These are phyloP conservation scores for Bombus fervidus DNA, from an alignment of 1,140 invertebrate species.

Conservation along the genomic window DNA sequence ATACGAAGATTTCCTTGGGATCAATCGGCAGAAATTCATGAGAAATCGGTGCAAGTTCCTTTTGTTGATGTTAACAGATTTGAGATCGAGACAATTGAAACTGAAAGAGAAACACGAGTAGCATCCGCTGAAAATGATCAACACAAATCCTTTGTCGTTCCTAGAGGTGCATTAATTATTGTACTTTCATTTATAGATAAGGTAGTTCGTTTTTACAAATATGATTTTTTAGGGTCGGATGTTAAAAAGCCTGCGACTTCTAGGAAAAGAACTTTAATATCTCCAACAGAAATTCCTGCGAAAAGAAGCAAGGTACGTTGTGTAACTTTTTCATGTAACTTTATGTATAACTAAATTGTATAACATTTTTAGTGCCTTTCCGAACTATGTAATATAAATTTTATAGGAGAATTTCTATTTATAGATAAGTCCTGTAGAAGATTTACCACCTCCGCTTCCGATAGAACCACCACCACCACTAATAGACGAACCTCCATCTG, in stretches of 20 bases:
- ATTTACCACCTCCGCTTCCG: neutral
- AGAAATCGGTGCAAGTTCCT: neutral
- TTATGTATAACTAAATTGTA: too few species aligned
- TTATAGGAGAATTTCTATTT: neutral
- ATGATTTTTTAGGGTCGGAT: neutral
- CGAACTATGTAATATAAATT: neutral
- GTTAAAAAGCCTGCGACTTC: neutral
- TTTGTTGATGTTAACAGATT: neutral
- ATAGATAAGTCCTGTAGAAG: neutral
- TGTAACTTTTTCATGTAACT: neutral
- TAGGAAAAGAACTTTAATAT: conserved; percentile 8
- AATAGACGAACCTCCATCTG: neutral
- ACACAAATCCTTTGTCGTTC: neutral
- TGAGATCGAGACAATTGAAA: neutral
- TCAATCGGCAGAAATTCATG: neutral
- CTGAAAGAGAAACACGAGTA: neutral
- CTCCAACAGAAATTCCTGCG: conserved; percentile 1
- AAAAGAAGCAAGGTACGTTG: conserved; percentile 15
- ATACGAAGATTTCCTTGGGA: neutral
- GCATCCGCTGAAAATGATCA: neutral
- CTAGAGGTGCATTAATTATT: neutral
- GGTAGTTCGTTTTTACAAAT: neutral
- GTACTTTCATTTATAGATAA: neutral
- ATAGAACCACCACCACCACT: neutral
- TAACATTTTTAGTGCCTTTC: too few species aligned